These are phyloP conservation scores for Pyrrhia umbra DNA, from an alignment of 2,888 invertebrate genomes.

Conservation along the genomic window DNA sequence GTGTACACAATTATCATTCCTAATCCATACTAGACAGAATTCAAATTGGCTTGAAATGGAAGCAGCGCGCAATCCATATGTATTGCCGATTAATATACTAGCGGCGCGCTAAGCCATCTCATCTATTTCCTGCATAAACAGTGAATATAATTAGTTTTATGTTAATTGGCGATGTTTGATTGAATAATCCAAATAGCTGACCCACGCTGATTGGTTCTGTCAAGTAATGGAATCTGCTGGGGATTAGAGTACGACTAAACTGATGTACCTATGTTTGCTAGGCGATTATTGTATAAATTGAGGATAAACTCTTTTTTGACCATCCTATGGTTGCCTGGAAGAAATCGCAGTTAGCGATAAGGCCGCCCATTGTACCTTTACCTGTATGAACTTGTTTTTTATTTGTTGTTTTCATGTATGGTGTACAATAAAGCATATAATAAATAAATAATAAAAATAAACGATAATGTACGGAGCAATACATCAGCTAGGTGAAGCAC, in stretches of 20 bases:
- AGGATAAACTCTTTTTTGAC: too few relatives aligned
- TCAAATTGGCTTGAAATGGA: conserved; percentile 21
- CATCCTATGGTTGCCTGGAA: too few relatives aligned
- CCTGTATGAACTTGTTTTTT: too few relatives aligned
- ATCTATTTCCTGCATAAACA: conserved; percentile 48
- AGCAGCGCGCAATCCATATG: conserved; percentile 1
- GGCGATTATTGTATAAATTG: conserved; percentile 3
- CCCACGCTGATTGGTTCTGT: conserved; percentile 40
- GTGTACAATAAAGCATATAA: too few relatives aligned
- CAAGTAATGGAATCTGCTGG: conserved; percentile 31
- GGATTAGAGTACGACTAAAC: conserved; percentile 17
- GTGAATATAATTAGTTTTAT: conserved; percentile 51
- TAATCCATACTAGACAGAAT: neutral
- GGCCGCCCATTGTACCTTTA: too few relatives aligned
- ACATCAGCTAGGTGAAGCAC: too few relatives aligned
- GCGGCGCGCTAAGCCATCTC: conserved; percentile 18
- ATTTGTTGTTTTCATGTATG: too few relatives aligned
- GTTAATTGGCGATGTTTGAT: conserved; percentile 50
- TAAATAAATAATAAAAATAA: too few relatives aligned
- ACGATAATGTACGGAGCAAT: too few relatives aligned
- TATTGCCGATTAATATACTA: conserved; percentile 30
- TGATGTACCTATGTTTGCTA: neutral
- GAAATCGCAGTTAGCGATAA: too few relatives aligned
- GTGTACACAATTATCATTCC: neutral
- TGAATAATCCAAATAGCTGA: conserved; percentile 37